phyloP scores from a whole-genome alignment of 2,113 vertebrate species.

The Corydoras sp. region DNA sequence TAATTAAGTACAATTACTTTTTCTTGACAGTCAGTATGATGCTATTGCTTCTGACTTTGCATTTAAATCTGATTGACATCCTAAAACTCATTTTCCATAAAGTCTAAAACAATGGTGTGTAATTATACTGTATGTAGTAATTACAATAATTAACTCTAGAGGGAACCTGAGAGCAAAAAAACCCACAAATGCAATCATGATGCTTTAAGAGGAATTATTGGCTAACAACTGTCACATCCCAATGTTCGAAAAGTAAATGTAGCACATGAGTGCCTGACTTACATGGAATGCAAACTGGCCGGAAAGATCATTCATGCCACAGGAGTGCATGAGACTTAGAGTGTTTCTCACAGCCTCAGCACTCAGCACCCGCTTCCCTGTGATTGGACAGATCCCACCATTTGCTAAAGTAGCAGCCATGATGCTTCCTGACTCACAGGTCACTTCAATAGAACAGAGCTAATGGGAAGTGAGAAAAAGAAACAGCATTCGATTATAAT shows the following conservation, averaged over 20 bases:
- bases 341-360: constrained; percentile 82
- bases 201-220: too few relatives aligned
- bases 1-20: too few relatives aligned
- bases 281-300: constrained; percentile 88
- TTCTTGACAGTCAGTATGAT: too few relatives aligned
- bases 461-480: constrained; percentile 37
- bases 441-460: constrained; percentile 84
- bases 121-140: not conserved
- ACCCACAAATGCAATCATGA: too few relatives aligned
- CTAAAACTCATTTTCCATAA: too few relatives aligned
- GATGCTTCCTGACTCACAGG: constrained; percentile 81
- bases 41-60: too few relatives aligned
- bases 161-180: not conserved
- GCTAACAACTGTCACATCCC: too few relatives aligned
- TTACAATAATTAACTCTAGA: not conserved
- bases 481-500: too few relatives aligned
- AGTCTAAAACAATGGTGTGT: too few relatives aligned
- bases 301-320: constrained; percentile 88
- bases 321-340: constrained; percentile 87
- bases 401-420: constrained; percentile 87
- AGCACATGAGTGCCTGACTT: constrained; percentile 49
- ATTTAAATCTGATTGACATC: too few relatives aligned
- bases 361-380: constrained; percentile 77
- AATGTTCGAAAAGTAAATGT: too few relatives aligned
- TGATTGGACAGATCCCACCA: constrained; percentile 85